Base-by-base conservation (phyloP, 2,888 invertebrate genomes). In the Scotopteryx bipunctaria region DNA sequence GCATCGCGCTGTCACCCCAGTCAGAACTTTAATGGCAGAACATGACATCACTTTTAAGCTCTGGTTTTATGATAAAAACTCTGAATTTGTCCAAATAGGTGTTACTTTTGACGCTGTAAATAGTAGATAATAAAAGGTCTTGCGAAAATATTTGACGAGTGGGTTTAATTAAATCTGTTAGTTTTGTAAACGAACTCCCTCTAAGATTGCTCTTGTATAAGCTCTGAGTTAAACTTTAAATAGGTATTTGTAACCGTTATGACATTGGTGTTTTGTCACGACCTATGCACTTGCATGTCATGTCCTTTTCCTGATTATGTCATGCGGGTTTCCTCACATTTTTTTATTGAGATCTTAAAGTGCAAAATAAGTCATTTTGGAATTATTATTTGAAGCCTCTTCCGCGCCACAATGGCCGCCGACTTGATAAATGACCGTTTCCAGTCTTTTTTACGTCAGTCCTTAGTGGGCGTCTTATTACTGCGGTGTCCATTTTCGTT, bases 371-470 rank as follows among this genome's bases (percentile, higher is more conserved):
- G 14, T 25, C 11, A 16, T 33, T 1, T 15, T 64, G 55, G 48
- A 53, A 57, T 67, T 15, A 74, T 73, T 78, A 73, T 74, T 75
- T 75, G 70, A 76, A 68, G 49, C 27, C 45, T 47, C 63, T 63
- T 63, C 55, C 59, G 60, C 54, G 50, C 61, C 65, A 71, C 72
- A 67, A 78, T 75, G 77, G 76, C 64, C 59, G 59, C 67, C 61
- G 64, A n/a, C n/a, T 57, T 69, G 57, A 76, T 79, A 80, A 76
- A 81, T 81, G 73, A 77, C 66, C 59, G 57, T 58, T 72, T 73
- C 61, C 69, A 60, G 66, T 61, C 59, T 66, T 71, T 73, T 76
- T 71, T 67, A 59, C 64, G 71, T 64, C 70, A 67, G 55, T 64
- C 69, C 72, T 69, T 69, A 63, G 65, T 64, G 63, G 59, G 68